These are phyloP conservation scores for Mus spretus DNA, from an alignment of 2,797 vertebrate genomes.

Conservation along the genomic window DNA sequence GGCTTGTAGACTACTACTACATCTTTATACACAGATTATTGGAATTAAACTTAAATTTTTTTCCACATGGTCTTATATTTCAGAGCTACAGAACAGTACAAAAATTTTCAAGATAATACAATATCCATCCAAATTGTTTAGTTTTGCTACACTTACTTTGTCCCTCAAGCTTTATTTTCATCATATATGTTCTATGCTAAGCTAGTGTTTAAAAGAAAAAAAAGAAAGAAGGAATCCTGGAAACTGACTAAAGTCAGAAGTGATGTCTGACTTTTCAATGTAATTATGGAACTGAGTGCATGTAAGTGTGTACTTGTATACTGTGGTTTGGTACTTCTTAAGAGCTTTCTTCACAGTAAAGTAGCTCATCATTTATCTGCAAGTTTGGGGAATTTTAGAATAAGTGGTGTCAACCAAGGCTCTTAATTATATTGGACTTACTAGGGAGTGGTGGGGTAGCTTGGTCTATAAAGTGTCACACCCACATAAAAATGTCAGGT, in stretches of 20 bases:
- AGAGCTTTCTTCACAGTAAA: conserved; percentile 36
- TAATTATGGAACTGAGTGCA: conserved; percentile 51
- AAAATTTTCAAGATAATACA: conserved; percentile 31
- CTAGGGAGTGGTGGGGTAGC: not conserved
- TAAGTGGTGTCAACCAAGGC: conserved; percentile 40
- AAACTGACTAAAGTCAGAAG: conserved; percentile 55
- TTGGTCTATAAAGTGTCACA: not conserved
- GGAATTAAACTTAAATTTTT: conserved; percentile 58
- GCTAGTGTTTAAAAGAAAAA: conserved; percentile 35
- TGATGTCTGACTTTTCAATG: conserved; percentile 8
- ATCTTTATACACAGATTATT: conserved; percentile 37
- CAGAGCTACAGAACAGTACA: conserved; percentile 57
- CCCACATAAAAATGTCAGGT: not conserved
- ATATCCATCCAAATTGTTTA: not conserved
- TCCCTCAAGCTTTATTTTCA: conserved; percentile 59
- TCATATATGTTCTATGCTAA: conserved; percentile 42
- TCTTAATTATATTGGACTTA: conserved; percentile 26
- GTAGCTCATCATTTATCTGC: not conserved
- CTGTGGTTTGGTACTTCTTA: conserved; percentile 25
- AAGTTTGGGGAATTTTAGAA: conserved; percentile 50
- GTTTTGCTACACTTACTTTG: conserved; percentile 63
- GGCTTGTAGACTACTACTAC: conserved; percentile 21
- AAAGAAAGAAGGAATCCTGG: not conserved
- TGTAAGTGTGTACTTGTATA: not conserved
- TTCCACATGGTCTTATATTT: conserved; percentile 24